Percentiles rank a stretch among this genome's conserved stretches.
phyloP scores from a whole-genome alignment of 2,797 vertebrate species.

The Crenichthys baileyi region DNA sequence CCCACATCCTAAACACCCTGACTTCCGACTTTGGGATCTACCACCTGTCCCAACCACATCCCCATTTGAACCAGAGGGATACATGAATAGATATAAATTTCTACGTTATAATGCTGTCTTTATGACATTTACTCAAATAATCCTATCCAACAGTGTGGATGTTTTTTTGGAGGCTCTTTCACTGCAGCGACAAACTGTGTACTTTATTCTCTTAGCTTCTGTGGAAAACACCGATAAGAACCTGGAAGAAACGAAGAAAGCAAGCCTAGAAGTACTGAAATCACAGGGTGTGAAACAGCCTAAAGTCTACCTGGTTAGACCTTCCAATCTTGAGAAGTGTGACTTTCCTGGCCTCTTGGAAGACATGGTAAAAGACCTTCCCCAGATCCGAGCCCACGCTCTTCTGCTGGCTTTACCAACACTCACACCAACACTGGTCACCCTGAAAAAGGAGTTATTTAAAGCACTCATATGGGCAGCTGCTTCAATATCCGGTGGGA shows the following conservation, averaged over 20 bases:
- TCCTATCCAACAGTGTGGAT: constrained; percentile 50
- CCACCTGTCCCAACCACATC: constrained; percentile 56
- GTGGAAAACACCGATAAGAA: constrained; percentile 58
- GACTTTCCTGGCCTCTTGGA: constrained; percentile 74
- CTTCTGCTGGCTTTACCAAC: constrained; percentile 77
- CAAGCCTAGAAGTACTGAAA: constrained; percentile 64
- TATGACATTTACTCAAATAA: constrained; percentile 62
- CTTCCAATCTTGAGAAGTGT: constrained; percentile 66
- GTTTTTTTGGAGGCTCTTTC: constrained; percentile 70
- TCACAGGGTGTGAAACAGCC: constrained; percentile 66
- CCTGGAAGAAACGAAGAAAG: constrained; percentile 62
- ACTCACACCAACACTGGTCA: constrained; percentile 61
- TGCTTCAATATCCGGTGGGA: constrained; percentile 77
- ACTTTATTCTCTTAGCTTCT: constrained; percentile 71
- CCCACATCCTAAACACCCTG: constrained; percentile 73
- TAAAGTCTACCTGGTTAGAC: constrained; percentile 70
- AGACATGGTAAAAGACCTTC: constrained; percentile 70
- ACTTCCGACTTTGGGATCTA: constrained; percentile 80
- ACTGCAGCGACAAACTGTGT: constrained; percentile 65
- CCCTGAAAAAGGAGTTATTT: constrained; percentile 77
- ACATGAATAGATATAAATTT: constrained; percentile 71
- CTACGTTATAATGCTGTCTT: constrained; percentile 73
- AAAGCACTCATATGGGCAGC: constrained; percentile 78
- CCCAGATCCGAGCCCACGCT: constrained; percentile 75
- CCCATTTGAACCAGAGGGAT: constrained; percentile 66